A percentile compares a stretch with the other conserved stretches of the same genome.
Evolutionary conservation across 2,888 invertebrate species (phyloP).

Genomic region (Caenorhabditis drosophilae): DNA sequence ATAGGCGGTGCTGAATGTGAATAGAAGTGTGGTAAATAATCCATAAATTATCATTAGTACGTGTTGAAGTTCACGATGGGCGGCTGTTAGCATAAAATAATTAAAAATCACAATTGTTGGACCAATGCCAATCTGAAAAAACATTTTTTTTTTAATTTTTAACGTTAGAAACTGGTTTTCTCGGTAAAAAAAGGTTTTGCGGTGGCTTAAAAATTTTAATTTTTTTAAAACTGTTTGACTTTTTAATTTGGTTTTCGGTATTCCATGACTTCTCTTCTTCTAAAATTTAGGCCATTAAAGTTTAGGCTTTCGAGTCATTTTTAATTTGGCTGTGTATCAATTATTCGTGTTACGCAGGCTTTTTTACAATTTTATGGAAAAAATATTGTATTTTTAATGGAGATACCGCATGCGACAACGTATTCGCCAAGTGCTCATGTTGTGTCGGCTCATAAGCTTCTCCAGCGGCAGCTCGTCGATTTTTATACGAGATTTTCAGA

Average conservation of each 20-base stretch:
- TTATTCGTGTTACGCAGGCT: too few species aligned
- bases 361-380: not conserved
- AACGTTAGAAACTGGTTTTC: not conserved
- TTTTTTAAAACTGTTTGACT: too few species aligned
- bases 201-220: too few species aligned
- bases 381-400: not conserved
- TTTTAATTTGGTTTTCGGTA: too few species aligned
- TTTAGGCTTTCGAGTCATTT: not conserved
- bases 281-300: not conserved
- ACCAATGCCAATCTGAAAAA: constrained; percentile 55
- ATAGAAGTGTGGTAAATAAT: constrained; percentile 61
- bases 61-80: constrained; percentile 59
- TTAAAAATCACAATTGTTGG: constrained; percentile 53
- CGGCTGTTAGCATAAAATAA: constrained; percentile 42
- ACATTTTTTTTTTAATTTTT: not conserved
- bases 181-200: too few species aligned
- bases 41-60: constrained; percentile 60
- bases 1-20: constrained; percentile 60
- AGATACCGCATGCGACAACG: constrained; percentile 57
- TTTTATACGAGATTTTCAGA: constrained; percentile 53
- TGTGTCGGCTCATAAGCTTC: constrained; percentile 64
- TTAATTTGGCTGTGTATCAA: too few species aligned
- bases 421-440: constrained; percentile 64
- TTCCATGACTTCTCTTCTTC: too few species aligned
- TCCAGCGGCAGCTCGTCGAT: constrained; percentile 54